Evolutionary conservation across 2,113 vertebrate genomes (phyloP), one percentile per base, ranked within the genome.

Genomic region (Odobenus rosmarus): DNA sequence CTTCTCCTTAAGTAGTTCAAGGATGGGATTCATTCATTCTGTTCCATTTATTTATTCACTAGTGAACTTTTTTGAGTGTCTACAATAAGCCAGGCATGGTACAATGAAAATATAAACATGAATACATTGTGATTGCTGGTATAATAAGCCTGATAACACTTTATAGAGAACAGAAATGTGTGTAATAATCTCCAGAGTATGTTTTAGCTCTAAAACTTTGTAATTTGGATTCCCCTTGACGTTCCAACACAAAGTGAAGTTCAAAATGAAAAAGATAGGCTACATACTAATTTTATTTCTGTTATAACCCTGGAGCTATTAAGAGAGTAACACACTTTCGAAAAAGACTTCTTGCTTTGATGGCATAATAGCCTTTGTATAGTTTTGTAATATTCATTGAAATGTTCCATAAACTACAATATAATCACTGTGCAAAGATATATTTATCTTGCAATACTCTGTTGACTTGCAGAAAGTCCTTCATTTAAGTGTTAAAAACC

Each of bases 231-330:
- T 82, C 18, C 19, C 90, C 8, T 81, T 61, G 16, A 87, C 55
- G 1, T 39, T 72, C 16, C 19, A 67, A 33, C 31, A 81, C 15
- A 72, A 88, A 95, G 21, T 71, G 36, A 92, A 96, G 91, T 76
- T 94, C 28, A 86, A 79, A 69, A 51, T 61, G 23, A 51, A 93
- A 82, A 69, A 51, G 19, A 71, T 1, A 62, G 36, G 21, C 13
- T 81, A 39, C 21, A 62, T 36, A 23, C 46, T 80, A 64, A 83
- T 51, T 93, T 94, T 69, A 79, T 79, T 92, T 97, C 49, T 88
- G 33, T 90, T 87, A 80, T 57, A 42, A 74, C 9, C 33, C 80
- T 79, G 59, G 91, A 39, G 24, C 11, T 79, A 9, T 90, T 67
- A 31, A 86, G 71, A 93, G 18, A 62, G 82, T 15, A 76, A 49